phyloP scores from a whole-genome alignment of 2,797 vertebrate genomes.

The Tenualosa thibaudeaui region DNA sequence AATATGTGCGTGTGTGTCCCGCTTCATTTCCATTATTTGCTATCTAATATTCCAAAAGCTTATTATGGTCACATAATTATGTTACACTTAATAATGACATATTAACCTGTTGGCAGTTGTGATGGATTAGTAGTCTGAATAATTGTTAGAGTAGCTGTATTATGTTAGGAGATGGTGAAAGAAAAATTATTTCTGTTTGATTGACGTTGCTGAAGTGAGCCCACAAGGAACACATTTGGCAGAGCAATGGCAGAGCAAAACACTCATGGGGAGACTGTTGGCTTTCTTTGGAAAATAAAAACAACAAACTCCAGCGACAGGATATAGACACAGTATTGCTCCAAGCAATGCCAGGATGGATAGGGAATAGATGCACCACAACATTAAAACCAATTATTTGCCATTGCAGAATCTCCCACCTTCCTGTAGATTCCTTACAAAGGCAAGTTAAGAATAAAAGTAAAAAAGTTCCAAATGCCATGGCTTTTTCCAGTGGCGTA shows the following conservation, averaged over 20 bases:
- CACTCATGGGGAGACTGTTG: not conserved
- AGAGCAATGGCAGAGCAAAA: not conserved
- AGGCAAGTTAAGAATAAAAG: not conserved
- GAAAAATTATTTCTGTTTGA: not conserved
- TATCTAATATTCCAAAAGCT: not conserved
- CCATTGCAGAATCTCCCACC: not conserved
- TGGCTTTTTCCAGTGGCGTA: not conserved
- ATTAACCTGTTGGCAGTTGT: not conserved
- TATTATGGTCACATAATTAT: not conserved
- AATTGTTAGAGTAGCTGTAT: not conserved
- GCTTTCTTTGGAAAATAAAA: slow-evolving; percentile 20
- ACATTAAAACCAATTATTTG: slow-evolving; percentile 11
- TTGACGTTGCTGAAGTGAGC: not conserved
- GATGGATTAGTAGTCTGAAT: not conserved
- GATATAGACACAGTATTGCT: not conserved
- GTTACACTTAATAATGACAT: not conserved
- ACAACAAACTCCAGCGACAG: not conserved
- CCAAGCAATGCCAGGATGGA: not conserved
- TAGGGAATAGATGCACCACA: not conserved
- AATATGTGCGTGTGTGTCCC: not conserved
- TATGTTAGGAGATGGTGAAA: not conserved
- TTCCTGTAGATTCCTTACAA: not conserved
- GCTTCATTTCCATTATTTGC: not conserved
- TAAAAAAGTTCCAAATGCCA: not conserved
- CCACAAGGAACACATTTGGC: not conserved